phyloP scores from a whole-genome alignment of 2,888 invertebrate species.

The Imbricaverruca yamaguchii region DNA sequence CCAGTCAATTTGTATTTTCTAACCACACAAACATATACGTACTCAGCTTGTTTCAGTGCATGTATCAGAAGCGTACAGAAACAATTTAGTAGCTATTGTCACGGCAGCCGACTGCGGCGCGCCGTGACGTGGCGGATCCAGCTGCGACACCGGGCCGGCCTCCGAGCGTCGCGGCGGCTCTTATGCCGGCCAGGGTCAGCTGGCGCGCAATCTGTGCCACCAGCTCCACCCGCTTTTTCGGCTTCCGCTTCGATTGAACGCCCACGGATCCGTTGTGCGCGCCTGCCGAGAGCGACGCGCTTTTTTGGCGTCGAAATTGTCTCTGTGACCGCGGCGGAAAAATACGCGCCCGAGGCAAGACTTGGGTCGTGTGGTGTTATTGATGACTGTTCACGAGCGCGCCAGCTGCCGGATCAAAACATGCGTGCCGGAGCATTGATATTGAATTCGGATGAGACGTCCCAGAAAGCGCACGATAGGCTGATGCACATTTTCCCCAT shows the following conservation, averaged over 20 bases:
- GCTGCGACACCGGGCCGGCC: background rate
- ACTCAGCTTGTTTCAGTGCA: too few relatives aligned
- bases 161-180: background rate
- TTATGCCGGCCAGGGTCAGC: background rate
- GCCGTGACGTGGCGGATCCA: background rate
- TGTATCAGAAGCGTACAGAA: too few relatives aligned
- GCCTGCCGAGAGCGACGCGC: background rate
- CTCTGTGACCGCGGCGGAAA: background rate
- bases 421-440: background rate
- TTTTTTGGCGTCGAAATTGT: slow-evolving; percentile 15
- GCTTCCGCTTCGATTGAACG: background rate
- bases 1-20: too few relatives aligned
- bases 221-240: background rate
- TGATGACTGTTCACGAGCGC: background rate
- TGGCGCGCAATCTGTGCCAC: background rate
- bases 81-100: too few relatives aligned
- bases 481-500: background rate
- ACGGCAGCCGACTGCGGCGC: too few relatives aligned
- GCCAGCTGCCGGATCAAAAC: background rate
- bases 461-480: background rate
- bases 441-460: too few relatives aligned
- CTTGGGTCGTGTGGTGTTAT: background rate
- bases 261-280: background rate
- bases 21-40: too few relatives aligned
- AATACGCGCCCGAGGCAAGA: background rate